Evolutionary conservation across 2,888 invertebrate genomes (phyloP), one percentile per base, ranked within the genome.

Genomic region (Microchrysa polita): DNA sequence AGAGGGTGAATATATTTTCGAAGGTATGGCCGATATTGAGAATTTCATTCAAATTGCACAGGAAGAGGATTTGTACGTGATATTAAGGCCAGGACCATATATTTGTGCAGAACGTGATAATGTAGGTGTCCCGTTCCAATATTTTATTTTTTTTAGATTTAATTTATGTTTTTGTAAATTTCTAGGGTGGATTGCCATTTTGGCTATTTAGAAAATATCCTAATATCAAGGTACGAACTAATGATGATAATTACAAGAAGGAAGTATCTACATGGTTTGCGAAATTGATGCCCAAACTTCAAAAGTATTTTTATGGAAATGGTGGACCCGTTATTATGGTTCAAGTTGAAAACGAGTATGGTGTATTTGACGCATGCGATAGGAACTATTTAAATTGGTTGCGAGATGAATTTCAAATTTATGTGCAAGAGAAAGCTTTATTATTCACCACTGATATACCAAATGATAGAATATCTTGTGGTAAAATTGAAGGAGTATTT

Each of bases 321-420:
- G 94, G 94, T 1, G 96, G 96, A 2, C 93, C 94, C 0, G 90
- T 96, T 53, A 93, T 96, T 76, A 91, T 93, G 87, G 91, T 95
- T 67, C 95, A 96, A 88, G 81, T 85, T 5, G 97, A 97, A 86
- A 98, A 98, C 83, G 96, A 96, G 83, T 96, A 96, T 80, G 97
- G 96, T 0, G 93, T 92, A 79, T 95, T 90, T 79, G 72, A 79
- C 73, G 90, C 90, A 1, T 92, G 91, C 79, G 93, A 96, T 81
- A 86, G 86, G 75, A 82, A 85, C 1, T 96, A 97, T 83, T 89
- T 89, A 80, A 80, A 82, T 23, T 89, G 89, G 84, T 81, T 96
- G 52, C 86, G 91, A 1, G 90, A 93, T 80, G 86, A 92, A 75
- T 87, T 92, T 1, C 76, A 78, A 18, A 79, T 80, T 18, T 83